Percentiles rank a stretch among this genome's conserved stretches.
Evolutionary conservation across 2,113 vertebrate species (phyloP).

Genomic region (Entelurus aequoreus): DNA sequence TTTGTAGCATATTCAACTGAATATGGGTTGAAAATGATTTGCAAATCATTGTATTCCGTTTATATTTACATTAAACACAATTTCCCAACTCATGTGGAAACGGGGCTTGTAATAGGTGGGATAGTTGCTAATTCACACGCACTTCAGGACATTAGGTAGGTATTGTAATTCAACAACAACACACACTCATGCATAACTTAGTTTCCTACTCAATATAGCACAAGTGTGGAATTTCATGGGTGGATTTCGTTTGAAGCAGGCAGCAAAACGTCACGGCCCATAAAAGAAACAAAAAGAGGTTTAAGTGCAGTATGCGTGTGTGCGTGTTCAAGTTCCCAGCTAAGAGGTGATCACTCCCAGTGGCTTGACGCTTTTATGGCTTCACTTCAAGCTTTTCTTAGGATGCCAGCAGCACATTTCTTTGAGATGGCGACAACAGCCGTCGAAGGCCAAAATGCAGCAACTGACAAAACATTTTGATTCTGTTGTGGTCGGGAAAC

Average conservation of each 20-base stretch:
- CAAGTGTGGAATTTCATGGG: slow-evolving; percentile 28
- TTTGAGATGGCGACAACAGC: slow-evolving; percentile 15
- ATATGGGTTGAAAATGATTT: too few relatives aligned
- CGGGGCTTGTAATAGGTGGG: too few relatives aligned
- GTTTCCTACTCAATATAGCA: neutral
- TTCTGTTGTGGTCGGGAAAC: neutral
- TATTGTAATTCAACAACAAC: too few relatives aligned
- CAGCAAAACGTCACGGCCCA: slow-evolving; percentile 18
- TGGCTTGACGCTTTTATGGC: slow-evolving; percentile 42
- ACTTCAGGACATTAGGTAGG: too few relatives aligned
- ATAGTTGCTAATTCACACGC: too few relatives aligned
- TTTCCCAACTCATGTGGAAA: too few relatives aligned
- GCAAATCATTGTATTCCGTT: too few relatives aligned
- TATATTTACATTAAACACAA: too few relatives aligned
- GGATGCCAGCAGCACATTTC: slow-evolving; percentile 49
- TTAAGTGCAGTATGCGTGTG: slow-evolving; percentile 5
- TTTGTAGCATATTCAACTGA: too few relatives aligned
- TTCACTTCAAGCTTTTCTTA: slow-evolving; percentile 40
- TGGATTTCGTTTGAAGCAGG: neutral
- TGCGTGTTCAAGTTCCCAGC: neutral
- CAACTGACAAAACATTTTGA: neutral
- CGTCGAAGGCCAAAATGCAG: slow-evolving; percentile 18
- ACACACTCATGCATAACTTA: neutral
- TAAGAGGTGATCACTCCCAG: neutral
- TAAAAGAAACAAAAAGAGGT: slow-evolving; percentile 26